Evolutionary conservation across 1,140 invertebrate species (phyloP).

Genomic region (Planococcus citri): DNA sequence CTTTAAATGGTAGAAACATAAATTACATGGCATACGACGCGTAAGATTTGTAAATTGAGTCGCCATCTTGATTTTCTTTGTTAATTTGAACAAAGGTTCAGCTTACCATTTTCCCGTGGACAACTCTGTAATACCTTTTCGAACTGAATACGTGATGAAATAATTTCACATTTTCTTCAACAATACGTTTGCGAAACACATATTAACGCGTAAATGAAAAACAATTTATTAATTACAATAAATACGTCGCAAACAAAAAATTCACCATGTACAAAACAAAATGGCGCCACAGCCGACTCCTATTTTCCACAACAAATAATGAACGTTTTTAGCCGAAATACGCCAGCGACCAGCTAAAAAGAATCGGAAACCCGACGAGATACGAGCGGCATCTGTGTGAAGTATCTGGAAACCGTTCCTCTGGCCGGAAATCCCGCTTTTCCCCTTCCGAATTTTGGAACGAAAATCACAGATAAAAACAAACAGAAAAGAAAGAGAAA

Average conservation of each 20-base stretch:
- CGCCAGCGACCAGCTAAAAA: neutral
- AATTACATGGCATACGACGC: neutral
- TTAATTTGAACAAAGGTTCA: neutral
- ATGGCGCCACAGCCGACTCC: neutral
- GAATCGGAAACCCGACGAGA: neutral
- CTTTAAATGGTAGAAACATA: neutral
- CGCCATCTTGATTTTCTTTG: constrained; percentile 2
- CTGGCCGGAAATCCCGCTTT: neutral
- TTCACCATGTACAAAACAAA: neutral
- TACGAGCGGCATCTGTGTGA: neutral
- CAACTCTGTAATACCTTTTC: neutral
- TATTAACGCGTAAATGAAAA: neutral
- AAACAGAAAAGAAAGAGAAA: too few relatives aligned
- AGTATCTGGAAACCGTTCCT: neutral
- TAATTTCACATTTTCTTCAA: neutral
- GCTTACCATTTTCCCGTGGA: neutral
- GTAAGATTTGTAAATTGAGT: neutral
- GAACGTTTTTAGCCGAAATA: neutral
- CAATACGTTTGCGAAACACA: neutral
- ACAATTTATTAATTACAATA: neutral
- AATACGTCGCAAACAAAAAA: neutral
- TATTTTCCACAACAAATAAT: constrained; percentile 8
- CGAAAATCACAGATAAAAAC: neutral
- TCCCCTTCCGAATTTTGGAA: neutral
- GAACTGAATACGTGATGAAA: neutral